Conservation (phyloP, 2,113 vertebrate species). For the Agelaius tricolor region DNA sequence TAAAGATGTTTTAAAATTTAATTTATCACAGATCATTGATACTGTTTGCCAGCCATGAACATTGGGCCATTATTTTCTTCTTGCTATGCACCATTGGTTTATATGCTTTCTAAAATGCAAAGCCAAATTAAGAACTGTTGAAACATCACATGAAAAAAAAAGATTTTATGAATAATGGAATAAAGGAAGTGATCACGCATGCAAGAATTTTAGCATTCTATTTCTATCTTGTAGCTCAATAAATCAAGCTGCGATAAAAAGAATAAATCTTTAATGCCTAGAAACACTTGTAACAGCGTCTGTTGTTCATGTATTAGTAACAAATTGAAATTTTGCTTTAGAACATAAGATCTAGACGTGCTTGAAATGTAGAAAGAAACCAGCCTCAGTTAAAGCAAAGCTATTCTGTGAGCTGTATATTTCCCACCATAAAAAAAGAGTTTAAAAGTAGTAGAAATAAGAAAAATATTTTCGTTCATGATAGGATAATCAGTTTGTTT, state of each 20-base stretch:
- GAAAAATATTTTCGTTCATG: not conserved
- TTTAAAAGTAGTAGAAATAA: not conserved
- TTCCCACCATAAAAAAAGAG: not conserved
- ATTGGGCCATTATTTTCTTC: not conserved
- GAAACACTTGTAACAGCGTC: not conserved
- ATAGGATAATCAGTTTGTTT: not conserved
- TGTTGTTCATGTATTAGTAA: not conserved
- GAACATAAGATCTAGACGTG: not conserved
- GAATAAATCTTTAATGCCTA: not conserved
- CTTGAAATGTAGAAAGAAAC: not conserved
- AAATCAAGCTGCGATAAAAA: not conserved
- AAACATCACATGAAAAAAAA: not conserved
- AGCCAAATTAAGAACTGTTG: constrained; percentile 28
- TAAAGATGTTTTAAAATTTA: not conserved
- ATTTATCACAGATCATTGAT: constrained; percentile 1
- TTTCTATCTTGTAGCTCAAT: not conserved
- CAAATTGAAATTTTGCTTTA: not conserved
- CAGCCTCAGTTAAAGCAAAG: not conserved
- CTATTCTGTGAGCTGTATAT: not conserved
- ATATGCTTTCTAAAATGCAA: constrained; percentile 30
- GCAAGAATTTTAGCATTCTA: not conserved
- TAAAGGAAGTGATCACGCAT: not conserved
- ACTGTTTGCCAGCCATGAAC: not conserved
- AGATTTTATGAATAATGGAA: constrained; percentile 39
- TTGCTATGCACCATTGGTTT: constrained; percentile 10